These are phyloP conservation scores for Tachysurus vachellii DNA, from an alignment of 2,113 vertebrate genomes.

Conservation along the genomic window DNA sequence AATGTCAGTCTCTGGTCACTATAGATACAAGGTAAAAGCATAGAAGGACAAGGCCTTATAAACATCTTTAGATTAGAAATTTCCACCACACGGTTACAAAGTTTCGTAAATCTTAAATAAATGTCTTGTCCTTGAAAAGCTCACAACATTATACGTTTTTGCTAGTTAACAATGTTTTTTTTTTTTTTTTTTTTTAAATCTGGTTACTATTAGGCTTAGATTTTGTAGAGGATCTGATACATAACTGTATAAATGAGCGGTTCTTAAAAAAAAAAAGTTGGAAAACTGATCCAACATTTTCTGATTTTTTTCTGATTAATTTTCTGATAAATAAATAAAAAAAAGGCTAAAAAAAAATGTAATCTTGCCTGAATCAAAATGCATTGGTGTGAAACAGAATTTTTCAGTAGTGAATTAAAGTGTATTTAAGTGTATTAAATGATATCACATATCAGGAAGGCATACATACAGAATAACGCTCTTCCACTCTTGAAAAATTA, in stretches of 20 bases:
- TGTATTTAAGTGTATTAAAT: background rate
- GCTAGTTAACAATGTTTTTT: too few relatives aligned
- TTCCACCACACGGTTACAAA: too few relatives aligned
- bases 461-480: background rate
- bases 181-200: too few relatives aligned
- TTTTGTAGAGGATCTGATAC: background rate
- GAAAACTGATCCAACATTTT: background rate
- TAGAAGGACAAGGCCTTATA: too few relatives aligned
- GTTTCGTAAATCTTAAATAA: background rate
- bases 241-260: background rate
- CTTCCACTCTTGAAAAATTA: slow-evolving; percentile 14
- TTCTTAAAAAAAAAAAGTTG: background rate
- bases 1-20: too few relatives aligned
- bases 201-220: background rate
- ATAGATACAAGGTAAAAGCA: too few relatives aligned
- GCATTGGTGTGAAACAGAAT: background rate
- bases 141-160: too few relatives aligned
- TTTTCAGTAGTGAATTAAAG: background rate
- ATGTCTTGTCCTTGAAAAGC: background rate
- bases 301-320: too few relatives aligned
- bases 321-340: too few relatives aligned
- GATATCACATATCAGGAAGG: background rate
- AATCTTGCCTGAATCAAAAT: background rate
- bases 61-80: too few relatives aligned
- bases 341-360: background rate